phyloP scores from a whole-genome alignment of 2,797 vertebrate genomes.

The Myotis planiceps region DNA sequence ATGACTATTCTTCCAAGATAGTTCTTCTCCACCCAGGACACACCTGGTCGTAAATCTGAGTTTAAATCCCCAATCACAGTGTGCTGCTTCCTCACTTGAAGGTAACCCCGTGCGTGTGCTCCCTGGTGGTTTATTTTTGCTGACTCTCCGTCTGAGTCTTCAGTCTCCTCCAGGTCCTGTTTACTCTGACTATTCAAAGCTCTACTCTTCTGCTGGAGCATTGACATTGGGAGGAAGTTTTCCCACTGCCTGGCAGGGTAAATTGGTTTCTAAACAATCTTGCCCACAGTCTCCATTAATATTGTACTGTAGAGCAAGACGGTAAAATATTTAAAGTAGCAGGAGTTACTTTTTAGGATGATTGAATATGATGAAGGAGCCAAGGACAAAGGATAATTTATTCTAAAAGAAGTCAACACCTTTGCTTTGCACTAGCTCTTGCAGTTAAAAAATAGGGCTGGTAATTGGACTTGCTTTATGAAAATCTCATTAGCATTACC shows the following conservation, averaged over 20 bases:
- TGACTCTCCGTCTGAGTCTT: slow-evolving; percentile 46
- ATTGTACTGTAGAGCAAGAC: slow-evolving; percentile 37
- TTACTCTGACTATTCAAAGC: slow-evolving; percentile 57
- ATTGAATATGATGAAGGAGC: slow-evolving; percentile 71
- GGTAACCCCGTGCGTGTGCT: neutral
- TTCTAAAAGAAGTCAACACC: slow-evolving; percentile 70
- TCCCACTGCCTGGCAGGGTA: slow-evolving; percentile 22
- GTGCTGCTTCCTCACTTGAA: neutral
- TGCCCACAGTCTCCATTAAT: slow-evolving; percentile 59
- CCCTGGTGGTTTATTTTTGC: slow-evolving; percentile 54
- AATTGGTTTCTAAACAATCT: slow-evolving; percentile 62
- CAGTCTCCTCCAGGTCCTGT: slow-evolving; percentile 52
- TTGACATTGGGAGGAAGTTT: slow-evolving; percentile 50
- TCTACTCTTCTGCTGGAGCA: slow-evolving; percentile 1
- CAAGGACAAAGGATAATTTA: slow-evolving; percentile 78
- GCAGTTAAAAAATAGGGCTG: slow-evolving; percentile 72
- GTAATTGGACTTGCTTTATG: slow-evolving; percentile 75
- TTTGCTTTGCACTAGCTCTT: slow-evolving; percentile 70
- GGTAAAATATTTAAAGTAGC: slow-evolving; percentile 62
- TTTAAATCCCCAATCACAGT: neutral
- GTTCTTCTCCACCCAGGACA: neutral
- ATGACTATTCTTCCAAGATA: neutral
- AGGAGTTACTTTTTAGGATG: slow-evolving; percentile 73
- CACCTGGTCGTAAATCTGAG: neutral
- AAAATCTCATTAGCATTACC: slow-evolving; percentile 73